Evolutionary conservation across 2,113 vertebrate species (phyloP), one percentile per base, ranked within the genome.

Genomic region (Callorhinus ursinus): DNA sequence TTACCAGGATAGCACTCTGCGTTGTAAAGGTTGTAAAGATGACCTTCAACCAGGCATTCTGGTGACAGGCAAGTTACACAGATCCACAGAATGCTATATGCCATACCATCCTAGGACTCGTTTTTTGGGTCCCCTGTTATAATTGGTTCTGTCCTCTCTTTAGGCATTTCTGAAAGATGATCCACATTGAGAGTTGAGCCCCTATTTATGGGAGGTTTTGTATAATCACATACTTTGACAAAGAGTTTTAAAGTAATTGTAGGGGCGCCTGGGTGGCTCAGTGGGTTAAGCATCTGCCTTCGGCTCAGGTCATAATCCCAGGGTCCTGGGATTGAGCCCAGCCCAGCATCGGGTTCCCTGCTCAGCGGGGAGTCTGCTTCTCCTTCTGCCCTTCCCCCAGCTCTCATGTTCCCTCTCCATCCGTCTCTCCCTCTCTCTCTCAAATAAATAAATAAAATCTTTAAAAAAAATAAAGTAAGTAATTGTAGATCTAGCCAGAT

Each of bases 191-290:
- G 42, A 93, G 39, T 82, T 59, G 26, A 82, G 2, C 39, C 22
- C 65, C 46, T 79, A 42, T 96, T 88, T 93, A 76, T 72, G 80
- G 26, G 74, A 82, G 4, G 1, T 49, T 74, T 86, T 84, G 4
- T 92, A 46, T 89, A 95, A 76, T 76, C 96, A 28, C 15, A 39
- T 51, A 24, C 33, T 83, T 95, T 28, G 31, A 84, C 55, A 79
- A 82, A 88, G 83, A 92, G 36, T 97, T 97, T 94, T 74, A 94
- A 98, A 61, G 59, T 61, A 67, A 67, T 7, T 67, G 31, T 15
- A 67, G 31, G 31, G 14, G 63, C 1, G 15, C 31, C 63, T 33
- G 63, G 63, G 63, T 67, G 31, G 63, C 14, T 33, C 63, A 67
- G 63, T 67, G 63, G 14, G 31, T 65, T 67, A 33, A 67, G 63